A percentile compares a stretch with the other conserved stretches of the same genome.
phyloP scores from a whole-genome alignment of 1,140 invertebrate genomes.

The Euura lappo region DNA sequence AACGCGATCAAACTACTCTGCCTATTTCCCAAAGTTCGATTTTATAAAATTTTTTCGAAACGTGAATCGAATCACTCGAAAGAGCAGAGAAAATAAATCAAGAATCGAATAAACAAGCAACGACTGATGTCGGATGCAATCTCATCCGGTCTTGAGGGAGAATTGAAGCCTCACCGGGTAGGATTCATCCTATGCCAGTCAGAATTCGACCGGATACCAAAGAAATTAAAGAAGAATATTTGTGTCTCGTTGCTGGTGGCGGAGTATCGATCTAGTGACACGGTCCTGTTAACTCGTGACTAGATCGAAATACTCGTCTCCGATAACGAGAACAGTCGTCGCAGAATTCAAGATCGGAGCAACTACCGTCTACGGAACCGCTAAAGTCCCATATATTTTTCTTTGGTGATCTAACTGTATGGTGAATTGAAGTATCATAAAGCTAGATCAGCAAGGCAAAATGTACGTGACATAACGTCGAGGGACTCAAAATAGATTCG shows the following conservation, averaged over 20 bases:
- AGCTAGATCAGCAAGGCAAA: constrained; percentile 68
- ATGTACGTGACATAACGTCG: constrained; percentile 45
- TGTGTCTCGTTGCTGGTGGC: constrained; percentile 33
- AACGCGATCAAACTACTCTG: too few relatives aligned
- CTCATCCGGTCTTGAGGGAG: constrained; percentile 35
- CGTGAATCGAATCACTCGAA: too few relatives aligned
- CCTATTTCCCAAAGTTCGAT: too few relatives aligned
- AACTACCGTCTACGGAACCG: neutral
- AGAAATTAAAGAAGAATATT: neutral
- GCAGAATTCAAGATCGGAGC: constrained; percentile 9
- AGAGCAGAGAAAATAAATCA: too few relatives aligned
- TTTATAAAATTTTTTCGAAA: too few relatives aligned
- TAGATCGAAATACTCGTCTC: constrained; percentile 62
- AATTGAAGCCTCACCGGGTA: constrained; percentile 48
- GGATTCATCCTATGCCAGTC: constrained; percentile 47
- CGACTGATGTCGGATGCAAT: constrained; percentile 42
- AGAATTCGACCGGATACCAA: constrained; percentile 12
- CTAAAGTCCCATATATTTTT: constrained; percentile 47
- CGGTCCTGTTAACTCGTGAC: constrained; percentile 53
- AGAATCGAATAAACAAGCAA: neutral
- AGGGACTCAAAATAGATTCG: constrained; percentile 4
- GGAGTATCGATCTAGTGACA: constrained; percentile 52
- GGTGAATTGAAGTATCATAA: constrained; percentile 62
- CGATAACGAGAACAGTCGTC: constrained; percentile 25
- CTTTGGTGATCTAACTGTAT: constrained; percentile 72